Evolutionary conservation across 2,888 invertebrate species (phyloP).

Genomic region (Drosophila subsilvestris): DNA sequence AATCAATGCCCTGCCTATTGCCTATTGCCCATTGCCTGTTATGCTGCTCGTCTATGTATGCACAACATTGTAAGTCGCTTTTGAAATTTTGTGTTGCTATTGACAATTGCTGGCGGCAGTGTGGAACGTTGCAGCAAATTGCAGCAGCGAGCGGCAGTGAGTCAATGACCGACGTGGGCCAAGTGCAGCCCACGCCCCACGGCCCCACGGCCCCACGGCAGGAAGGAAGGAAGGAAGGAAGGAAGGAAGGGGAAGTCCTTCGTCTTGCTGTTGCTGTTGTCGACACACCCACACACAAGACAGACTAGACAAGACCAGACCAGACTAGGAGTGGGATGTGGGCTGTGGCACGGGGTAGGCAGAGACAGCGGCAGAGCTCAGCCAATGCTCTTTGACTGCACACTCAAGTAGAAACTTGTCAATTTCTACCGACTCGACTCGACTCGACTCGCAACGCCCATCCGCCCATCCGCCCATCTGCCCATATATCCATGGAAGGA

Average conservation of each 20-base stretch:
- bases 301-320: neutral
- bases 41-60: slow-evolving; percentile 7
- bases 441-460: slow-evolving; percentile 39
- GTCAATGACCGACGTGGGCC: slow-evolving; percentile 69
- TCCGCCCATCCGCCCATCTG: slow-evolving; percentile 6
- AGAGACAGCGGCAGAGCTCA: slow-evolving; percentile 13
- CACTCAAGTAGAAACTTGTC: slow-evolving; percentile 76
- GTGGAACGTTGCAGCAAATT: slow-evolving; percentile 59
- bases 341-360: slow-evolving; percentile 20
- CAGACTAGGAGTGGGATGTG: neutral
- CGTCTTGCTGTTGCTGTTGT: slow-evolving; percentile 52
- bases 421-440: slow-evolving; percentile 64
- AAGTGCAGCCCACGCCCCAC: slow-evolving; percentile 38
- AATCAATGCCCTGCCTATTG: slow-evolving; percentile 58
- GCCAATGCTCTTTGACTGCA: slow-evolving; percentile 72
- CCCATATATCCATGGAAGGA: neutral
- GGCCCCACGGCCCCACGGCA: no score
- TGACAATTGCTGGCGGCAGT: slow-evolving; percentile 59
- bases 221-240: no score
- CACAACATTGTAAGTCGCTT: slow-evolving; percentile 45
- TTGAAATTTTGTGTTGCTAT: slow-evolving; percentile 69
- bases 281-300: slow-evolving; percentile 20
- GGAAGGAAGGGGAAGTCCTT: slow-evolving; percentile 43
- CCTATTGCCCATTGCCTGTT: slow-evolving; percentile 2
- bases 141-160: slow-evolving; percentile 50